These are phyloP conservation scores for Vannuccia rotundouncinata DNA, from an alignment of 2,888 invertebrate genomes.

Conservation along the genomic window DNA sequence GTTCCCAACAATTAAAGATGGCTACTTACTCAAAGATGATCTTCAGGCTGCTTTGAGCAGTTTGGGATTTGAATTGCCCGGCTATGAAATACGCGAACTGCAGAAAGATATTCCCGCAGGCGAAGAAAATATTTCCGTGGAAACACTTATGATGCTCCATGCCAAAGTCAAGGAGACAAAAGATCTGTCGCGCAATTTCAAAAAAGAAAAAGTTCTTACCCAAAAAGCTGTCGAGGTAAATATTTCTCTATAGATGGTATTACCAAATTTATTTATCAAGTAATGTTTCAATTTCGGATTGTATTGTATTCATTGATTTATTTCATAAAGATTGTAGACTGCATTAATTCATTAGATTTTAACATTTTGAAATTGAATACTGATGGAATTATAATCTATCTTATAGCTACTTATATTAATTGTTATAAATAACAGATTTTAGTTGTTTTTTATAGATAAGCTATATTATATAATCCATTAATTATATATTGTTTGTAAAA, in stretches of 20 bases:
- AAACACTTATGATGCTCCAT: constrained; percentile 62
- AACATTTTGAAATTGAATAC: too few relatives aligned
- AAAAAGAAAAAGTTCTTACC: constrained; percentile 64
- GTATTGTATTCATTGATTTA: too few relatives aligned
- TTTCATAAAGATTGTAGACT: too few relatives aligned
- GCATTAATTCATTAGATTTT: too few relatives aligned
- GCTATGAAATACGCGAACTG: constrained; percentile 30
- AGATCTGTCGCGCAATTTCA: constrained; percentile 84
- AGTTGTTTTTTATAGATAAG: too few relatives aligned
- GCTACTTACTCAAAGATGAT: not conserved
- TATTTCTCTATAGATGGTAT: not conserved
- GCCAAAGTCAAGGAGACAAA: constrained; percentile 68
- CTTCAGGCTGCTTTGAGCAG: constrained; percentile 8
- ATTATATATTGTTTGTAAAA: too few relatives aligned
- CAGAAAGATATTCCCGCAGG: constrained; percentile 17
- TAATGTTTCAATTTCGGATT: too few relatives aligned
- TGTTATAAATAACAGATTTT: too few relatives aligned
- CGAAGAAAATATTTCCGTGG: constrained; percentile 27
- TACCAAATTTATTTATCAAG: too few relatives aligned
- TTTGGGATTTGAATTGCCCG: constrained; percentile 28
- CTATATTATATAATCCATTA: too few relatives aligned
- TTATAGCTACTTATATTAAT: too few relatives aligned
- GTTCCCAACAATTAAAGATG: constrained; percentile 19
- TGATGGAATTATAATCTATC: too few relatives aligned
- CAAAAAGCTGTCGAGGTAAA: not conserved